Conservation (phyloP, 2,113 vertebrate genomes). For the Gymnogyps californianus region DNA sequence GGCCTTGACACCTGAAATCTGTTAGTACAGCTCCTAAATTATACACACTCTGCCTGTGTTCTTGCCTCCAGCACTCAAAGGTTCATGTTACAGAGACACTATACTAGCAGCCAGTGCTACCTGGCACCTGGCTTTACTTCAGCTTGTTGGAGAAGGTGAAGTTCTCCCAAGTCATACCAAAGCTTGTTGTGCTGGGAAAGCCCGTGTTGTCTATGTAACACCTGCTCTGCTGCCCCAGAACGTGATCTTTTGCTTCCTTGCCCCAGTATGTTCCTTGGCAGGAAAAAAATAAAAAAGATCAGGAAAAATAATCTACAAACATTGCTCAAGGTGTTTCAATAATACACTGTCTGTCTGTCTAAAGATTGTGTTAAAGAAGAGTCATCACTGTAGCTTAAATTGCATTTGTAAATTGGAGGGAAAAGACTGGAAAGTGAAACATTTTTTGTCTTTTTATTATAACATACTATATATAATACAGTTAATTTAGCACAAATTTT, state of each 20-base stretch:
- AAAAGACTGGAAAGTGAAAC: background rate
- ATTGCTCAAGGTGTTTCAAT: background rate
- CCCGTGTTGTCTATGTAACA: background rate
- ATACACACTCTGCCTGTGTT: background rate
- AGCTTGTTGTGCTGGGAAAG: background rate
- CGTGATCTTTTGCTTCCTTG: background rate
- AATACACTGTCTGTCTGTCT: background rate
- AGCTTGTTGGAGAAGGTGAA: background rate
- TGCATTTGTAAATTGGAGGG: background rate
- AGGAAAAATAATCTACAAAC: background rate
- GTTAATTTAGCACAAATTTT: constrained; percentile 1
- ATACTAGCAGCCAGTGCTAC: background rate
- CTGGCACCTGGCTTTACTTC: background rate
- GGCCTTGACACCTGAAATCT: background rate
- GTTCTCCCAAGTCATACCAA: background rate
- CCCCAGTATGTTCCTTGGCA: background rate
- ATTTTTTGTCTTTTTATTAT: background rate
- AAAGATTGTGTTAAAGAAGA: background rate
- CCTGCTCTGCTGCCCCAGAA: background rate
- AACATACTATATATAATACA: background rate
- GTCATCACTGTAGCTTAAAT: background rate
- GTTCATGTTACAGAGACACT: background rate
- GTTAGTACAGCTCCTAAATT: background rate
- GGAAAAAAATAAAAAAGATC: background rate
- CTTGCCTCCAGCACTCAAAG: background rate